Conservation (phyloP, 2,888 invertebrate species). For the Cataglyphis altisquamis region DNA sequence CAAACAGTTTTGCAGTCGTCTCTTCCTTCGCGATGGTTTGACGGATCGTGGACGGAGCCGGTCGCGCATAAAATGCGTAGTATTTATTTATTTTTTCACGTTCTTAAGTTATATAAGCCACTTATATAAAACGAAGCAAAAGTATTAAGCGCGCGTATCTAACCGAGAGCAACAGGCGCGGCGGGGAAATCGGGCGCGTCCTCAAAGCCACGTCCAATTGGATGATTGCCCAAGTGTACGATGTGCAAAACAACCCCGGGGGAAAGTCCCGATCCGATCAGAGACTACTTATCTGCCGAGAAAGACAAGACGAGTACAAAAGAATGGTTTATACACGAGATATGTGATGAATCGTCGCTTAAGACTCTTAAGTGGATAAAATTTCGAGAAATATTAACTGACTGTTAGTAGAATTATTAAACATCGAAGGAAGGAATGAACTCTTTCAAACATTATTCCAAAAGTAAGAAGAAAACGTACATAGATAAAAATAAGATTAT, state of each 20-base stretch:
- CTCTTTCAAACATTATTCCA: not conserved
- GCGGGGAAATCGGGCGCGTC: not conserved
- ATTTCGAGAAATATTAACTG: not conserved
- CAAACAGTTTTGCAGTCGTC: not conserved
- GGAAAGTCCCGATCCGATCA: not conserved
- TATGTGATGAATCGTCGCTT: not conserved
- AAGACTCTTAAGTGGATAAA: not conserved
- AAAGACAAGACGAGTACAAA: not conserved
- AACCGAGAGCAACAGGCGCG: conserved; percentile 18
- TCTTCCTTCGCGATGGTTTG: conserved; percentile 20
- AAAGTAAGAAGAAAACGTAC: not conserved
- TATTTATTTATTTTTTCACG: conserved; percentile 82
- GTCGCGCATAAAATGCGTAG: conserved; percentile 62
- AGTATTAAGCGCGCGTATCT: conserved; percentile 61
- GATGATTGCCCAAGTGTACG: conserved; percentile 33
- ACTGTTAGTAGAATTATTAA: not conserved
- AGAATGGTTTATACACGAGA: not conserved
- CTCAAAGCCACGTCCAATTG: conserved; percentile 33
- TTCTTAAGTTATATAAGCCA: conserved; percentile 73
- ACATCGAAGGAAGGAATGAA: not conserved
- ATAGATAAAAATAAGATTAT: not conserved
- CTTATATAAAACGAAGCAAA: conserved; percentile 57
- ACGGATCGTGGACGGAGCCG: conserved; percentile 5
- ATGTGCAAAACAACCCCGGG: conserved; percentile 22
- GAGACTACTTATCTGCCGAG: not conserved